A percentile compares a stretch with the other conserved stretches of the same genome.
These are phyloP conservation scores for Triplophysa tibetana DNA, from an alignment of 2,113 vertebrate genomes.

Conservation along the genomic window DNA sequence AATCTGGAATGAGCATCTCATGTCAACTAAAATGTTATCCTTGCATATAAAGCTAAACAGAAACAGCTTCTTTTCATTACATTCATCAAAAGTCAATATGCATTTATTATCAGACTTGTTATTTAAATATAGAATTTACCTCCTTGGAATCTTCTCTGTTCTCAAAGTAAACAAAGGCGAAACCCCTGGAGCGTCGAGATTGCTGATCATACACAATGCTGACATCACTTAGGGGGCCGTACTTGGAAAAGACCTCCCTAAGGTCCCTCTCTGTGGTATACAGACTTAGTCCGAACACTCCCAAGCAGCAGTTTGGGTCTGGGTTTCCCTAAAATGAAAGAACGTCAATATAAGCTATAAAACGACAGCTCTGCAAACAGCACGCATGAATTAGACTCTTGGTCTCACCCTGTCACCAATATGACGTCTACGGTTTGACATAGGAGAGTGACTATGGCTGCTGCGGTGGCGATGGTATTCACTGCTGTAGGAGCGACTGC, in stretches of 20 bases:
- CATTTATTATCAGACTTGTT: background rate
- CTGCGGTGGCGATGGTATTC: conserved; percentile 86
- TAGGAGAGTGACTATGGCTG: conserved; percentile 93
- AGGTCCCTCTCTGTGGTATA: conserved; percentile 95
- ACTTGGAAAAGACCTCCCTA: conserved; percentile 94
- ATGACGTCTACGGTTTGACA: conserved; percentile 93
- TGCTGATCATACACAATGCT: conserved; percentile 95
- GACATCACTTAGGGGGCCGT: conserved; percentile 89
- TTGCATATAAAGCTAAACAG: too few relatives aligned
- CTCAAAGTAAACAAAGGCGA: conserved; percentile 96
- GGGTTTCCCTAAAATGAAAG: conserved; percentile 84
- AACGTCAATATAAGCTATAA: background rate
- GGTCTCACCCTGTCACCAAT: conserved; percentile 85
- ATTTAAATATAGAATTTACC: conserved; percentile 63
- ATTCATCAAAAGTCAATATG: background rate
- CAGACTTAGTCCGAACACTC: conserved; percentile 93
- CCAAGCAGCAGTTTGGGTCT: conserved; percentile 92
- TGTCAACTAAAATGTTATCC: too few relatives aligned
- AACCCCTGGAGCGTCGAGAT: conserved; percentile 91
- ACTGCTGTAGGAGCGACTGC: conserved; percentile 88
- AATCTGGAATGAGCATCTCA: background rate
- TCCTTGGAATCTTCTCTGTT: conserved; percentile 90
- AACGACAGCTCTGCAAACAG: background rate
- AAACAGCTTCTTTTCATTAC: too few relatives aligned
- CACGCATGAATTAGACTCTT: background rate